Percentiles rank a stretch among this genome's conserved stretches.
phyloP scores from a whole-genome alignment of 2,797 vertebrate genomes.

The Molossus molossus region DNA sequence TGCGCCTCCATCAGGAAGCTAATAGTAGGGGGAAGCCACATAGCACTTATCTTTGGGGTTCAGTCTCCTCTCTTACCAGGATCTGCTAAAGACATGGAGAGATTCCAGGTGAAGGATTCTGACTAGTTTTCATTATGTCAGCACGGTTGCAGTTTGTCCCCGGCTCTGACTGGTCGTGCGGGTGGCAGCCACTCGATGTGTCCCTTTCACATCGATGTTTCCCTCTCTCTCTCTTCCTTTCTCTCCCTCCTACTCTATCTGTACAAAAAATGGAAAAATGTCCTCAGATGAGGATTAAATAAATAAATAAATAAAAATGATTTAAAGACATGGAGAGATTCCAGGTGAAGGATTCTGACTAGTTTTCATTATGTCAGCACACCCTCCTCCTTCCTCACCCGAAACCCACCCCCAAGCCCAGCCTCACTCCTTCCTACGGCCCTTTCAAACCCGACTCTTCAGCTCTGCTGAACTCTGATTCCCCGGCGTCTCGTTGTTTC shows the following conservation, averaged over 20 bases:
- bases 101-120: not conserved
- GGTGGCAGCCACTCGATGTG: no score
- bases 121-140: not conserved
- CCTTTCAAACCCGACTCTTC: not conserved
- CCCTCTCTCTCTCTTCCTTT: no score
- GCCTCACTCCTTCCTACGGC: not conserved
- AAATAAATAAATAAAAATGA: no score
- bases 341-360: not conserved
- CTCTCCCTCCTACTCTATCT: no score
- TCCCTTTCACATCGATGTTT: no score
- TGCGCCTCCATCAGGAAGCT: slow-evolving; percentile 32
- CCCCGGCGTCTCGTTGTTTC: not conserved
- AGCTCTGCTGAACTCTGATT: not conserved
- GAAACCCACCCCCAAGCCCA: not conserved
- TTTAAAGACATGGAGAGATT: slow-evolving; percentile 1
- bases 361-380: not conserved
- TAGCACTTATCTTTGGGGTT: slow-evolving; percentile 3
- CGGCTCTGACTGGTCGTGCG: no score
- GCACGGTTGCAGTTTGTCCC: no score
- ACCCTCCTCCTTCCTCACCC: not conserved
- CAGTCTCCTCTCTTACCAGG: not conserved
- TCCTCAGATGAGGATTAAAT: no score
- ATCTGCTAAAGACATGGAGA: slow-evolving; percentile 8
- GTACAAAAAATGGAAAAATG: no score
- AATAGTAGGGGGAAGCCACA: not conserved